Base-by-base conservation (phyloP, 2,888 invertebrate species). In the Steinernema hermaphroditum region DNA sequence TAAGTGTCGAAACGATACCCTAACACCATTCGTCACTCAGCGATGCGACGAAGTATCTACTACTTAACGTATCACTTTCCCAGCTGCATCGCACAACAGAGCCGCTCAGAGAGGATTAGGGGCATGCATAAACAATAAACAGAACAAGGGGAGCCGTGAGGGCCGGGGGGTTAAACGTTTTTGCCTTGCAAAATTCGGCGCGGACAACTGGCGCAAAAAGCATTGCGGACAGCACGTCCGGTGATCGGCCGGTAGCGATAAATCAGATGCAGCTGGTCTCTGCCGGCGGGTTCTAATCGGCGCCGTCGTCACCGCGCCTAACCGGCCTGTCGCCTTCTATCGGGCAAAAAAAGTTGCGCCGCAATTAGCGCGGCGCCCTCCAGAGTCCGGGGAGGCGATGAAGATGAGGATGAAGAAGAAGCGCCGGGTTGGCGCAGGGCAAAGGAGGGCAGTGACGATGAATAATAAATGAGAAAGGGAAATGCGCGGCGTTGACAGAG, bases 401-500 rank as follows among this genome's bases (percentile, higher is more conserved):
- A n/a, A n/a, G n/a, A n/a, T 37, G 37, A n/a, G 8, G 22, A 16
- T 4, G 8, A 19, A 16, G 46, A 46, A 46, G n/a, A 19, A 9
- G 16, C 8, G 16, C 19, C 46, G 46, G 46, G 41, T 41, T 8
- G 41, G 9, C 12, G 49, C 54, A 27, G 27, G 2, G 54, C 6
- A 14, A 27, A 12, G 27, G 19, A 54, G 19, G 6, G 6, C 22
- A 12, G 2, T 16, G n/a, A n/a, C 27, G 54, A 54, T 54, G 54
- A 54, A 54, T 54, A 54, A 54, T 54, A 54, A 54, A 54, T 54
- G 54, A 24, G 27, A 27, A 54, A 27, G 27, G 54, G 54, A 54
- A 54, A 54, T 54, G 54, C 54, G 54, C 54, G 54, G 54, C n/a
- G 54, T 24, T 54, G 54, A 54, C 54, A 22, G 54, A 54, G 54